phyloP scores from a whole-genome alignment of 2,797 vertebrate species.

The Sarcoramphus papa region DNA sequence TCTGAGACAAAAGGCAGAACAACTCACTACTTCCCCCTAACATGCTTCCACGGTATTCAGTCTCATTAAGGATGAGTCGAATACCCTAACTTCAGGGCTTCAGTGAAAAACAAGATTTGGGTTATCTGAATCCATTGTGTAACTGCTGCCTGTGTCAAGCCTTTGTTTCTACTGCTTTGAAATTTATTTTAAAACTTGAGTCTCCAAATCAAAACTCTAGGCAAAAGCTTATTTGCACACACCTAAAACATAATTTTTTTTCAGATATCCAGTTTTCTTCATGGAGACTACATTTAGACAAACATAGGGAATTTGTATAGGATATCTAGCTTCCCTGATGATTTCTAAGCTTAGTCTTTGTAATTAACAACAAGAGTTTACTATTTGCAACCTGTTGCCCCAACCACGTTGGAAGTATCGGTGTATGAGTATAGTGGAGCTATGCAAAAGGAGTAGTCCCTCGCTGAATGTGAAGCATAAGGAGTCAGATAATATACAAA shows the following conservation, averaged over 20 bases:
- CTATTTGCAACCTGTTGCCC: not conserved
- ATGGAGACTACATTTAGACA: not conserved
- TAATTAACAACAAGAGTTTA: not conserved
- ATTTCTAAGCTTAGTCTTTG: not conserved
- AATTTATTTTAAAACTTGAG: not conserved
- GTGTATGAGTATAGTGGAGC: not conserved
- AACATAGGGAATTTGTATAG: not conserved
- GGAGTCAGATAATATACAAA: not conserved
- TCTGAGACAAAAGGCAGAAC: not conserved
- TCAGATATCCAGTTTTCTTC: not conserved
- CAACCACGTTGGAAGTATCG: not conserved
- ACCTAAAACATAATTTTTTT: not conserved
- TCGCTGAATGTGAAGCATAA: not conserved
- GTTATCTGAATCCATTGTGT: not conserved
- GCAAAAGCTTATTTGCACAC: not conserved
- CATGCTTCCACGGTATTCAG: not conserved
- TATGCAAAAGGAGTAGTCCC: not conserved
- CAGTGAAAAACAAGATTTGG: not conserved
- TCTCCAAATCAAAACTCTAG: not conserved
- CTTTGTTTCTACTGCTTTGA: not conserved
- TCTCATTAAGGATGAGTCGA: not conserved
- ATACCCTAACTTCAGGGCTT: not conserved
- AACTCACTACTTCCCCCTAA: not conserved
- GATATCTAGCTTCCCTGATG: not conserved
- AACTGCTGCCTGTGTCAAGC: not conserved